Base-by-base conservation (phyloP, 2,888 invertebrate genomes). In the Coelopa pilipes region DNA sequence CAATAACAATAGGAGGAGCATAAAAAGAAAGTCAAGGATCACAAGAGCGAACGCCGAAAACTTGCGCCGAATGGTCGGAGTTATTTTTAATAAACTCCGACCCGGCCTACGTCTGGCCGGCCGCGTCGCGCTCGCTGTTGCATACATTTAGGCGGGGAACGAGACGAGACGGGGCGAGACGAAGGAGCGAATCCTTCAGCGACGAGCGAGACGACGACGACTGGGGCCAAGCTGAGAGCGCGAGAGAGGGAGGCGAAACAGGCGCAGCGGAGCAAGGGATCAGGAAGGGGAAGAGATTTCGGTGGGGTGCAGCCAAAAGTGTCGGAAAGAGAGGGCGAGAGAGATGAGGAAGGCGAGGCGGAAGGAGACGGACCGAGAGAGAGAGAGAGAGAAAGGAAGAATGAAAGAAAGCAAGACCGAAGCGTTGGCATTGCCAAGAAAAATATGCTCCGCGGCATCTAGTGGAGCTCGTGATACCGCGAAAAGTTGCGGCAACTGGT, bases 1-100 rank as follows among this genome's bases (percentile, higher is more conserved):
- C 47, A 17, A 50, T 21, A 21, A 49, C n/a, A n/a, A n/a, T n/a
- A n/a, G n/a, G n/a, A n/a, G n/a, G n/a, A n/a, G n/a, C n/a, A n/a
- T n/a, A n/a, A n/a, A n/a, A n/a, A n/a, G n/a, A n/a, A n/a, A n/a
- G n/a, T n/a, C n/a, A n/a, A n/a, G n/a, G n/a, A n/a, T n/a, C n/a
- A n/a, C n/a, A 34, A 34, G 34, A 34, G n/a, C n/a, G n/a, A 34
- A 34, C 34, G 7, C 7, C 34, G 49, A 50, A 34, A 57, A 57
- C n/a, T 68, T 59, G 69, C 46, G 17, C 65, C 45, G 46, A 65
- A 45, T 66, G 49, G 49, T 67, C 49, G 49, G 60, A 24, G 59
- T 70, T 70, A 60, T 59, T 70, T 69, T 70, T 70, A 70, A 70
- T 70, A 60, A 60, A 70, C 70, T 70, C 34, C n/a, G 24, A 12